Conservation (phyloP, 1,140 invertebrate species). For the Hirudo medicinalis region DNA sequence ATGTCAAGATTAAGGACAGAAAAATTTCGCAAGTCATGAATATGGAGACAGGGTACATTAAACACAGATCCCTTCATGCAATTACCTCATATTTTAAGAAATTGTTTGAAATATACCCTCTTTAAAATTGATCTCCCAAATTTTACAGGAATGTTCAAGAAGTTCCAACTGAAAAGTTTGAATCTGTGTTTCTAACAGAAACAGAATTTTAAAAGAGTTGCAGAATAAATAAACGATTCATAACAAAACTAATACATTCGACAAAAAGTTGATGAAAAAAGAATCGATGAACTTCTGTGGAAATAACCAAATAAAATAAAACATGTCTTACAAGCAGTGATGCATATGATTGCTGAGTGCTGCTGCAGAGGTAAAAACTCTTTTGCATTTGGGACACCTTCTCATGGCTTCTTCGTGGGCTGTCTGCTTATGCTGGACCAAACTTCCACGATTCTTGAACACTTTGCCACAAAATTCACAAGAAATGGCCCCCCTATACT, state of each 20-base stretch:
- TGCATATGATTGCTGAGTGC: background rate
- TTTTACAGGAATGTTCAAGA: background rate
- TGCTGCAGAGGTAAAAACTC: constrained; percentile 5
- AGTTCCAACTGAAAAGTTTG: too few species aligned
- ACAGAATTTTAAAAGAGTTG: background rate
- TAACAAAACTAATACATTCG: background rate
- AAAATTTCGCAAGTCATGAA: too few species aligned
- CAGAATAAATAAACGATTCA: background rate
- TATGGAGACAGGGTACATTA: too few species aligned
- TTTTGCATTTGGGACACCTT: constrained; percentile 4
- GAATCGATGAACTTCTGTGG: background rate
- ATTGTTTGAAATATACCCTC: too few species aligned
- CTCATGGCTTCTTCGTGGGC: background rate
- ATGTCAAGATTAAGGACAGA: too few species aligned
- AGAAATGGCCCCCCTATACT: background rate
- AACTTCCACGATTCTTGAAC: background rate
- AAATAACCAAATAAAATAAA: background rate
- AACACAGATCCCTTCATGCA: too few species aligned
- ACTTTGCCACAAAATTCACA: background rate
- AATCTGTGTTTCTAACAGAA: background rate
- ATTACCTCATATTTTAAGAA: too few species aligned
- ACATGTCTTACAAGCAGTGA: background rate
- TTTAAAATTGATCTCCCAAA: background rate
- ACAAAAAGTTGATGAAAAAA: background rate
- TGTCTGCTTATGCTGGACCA: constrained; percentile 12